Base-by-base conservation (phyloP, 2,888 invertebrate species). In the Latheticus oryzae region DNA sequence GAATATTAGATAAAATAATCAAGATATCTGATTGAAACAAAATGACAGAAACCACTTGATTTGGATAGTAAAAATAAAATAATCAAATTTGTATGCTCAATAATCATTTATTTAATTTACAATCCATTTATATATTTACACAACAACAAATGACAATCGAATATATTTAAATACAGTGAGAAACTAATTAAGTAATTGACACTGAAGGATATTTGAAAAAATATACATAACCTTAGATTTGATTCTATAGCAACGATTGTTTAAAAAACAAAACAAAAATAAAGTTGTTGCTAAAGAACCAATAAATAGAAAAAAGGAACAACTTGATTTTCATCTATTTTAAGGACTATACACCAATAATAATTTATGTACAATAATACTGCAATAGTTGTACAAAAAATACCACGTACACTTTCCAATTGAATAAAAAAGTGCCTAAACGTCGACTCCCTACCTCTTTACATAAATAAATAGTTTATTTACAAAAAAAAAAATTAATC, bases 121-220 rank as follows among this genome's bases (percentile, higher is more conserved):
- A 74, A 70, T 75, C 74, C 76, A 78, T 72, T 73, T 71, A 74
- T 62, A 63, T 74, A 77, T 78, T 68, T 77, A 77, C 77, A 78
- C 75, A 76, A 76, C 77, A 77, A 77, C 74, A 73, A 76, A 42
- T 38, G 70, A 57, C 60, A 65, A 54, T 57, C 63, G 43, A 62
- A 64, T 61, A 38, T 60, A 62, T 45, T 60, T 45, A 40, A 58
- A 55, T 47, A 40, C 50, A 60, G 50, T 50, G 54, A 16, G 50
- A 62, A 62, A 63, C 58, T 60, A 54, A 45, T 15, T 57, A 60
- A 58, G 55, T 60, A 63, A 57, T 60, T 58, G 61, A 62, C 60
- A 51, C 58, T 61, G 57, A 61, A 43, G 37, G 50, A 60, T 50
- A 56, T 43, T 50, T 59, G 50, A 53, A 28, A 58, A 61, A 58